Conservation (phyloP, 2,113 vertebrate species). For the Nothoprocta perdicaria region DNA sequence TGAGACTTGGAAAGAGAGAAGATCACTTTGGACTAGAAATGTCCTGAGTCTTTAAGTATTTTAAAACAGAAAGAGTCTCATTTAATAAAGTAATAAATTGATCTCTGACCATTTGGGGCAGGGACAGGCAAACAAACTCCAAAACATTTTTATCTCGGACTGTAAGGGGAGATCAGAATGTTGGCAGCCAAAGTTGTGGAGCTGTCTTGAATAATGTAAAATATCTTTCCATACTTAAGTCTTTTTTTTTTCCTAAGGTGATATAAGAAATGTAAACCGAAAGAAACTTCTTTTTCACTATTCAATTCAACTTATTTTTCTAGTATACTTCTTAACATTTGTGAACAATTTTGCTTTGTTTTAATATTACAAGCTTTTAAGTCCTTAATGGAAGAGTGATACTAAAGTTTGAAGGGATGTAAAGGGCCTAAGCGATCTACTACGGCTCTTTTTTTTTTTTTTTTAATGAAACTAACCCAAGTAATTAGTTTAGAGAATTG, state of each 20-base stretch:
- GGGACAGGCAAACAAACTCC: not conserved
- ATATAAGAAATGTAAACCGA: not conserved
- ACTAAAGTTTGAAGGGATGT: not conserved
- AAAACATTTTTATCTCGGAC: not conserved
- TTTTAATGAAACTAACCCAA: not conserved
- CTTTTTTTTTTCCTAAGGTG: too few relatives aligned
- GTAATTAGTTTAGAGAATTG: constrained; percentile 21
- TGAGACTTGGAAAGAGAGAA: not conserved
- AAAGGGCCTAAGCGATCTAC: not conserved
- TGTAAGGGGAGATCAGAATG: not conserved
- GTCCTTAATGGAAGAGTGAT: not conserved
- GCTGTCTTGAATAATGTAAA: not conserved
- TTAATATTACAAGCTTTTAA: not conserved
- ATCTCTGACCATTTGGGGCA: rapidly evolving
- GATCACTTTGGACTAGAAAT: not conserved
- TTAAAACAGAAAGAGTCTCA: not conserved
- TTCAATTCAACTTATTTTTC: not conserved
- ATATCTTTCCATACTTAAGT: not conserved
- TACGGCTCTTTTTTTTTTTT: rapidly evolving
- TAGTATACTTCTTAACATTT: not conserved
- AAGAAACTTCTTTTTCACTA: not conserved
- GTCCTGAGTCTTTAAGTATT: not conserved
- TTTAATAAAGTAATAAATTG: not conserved
- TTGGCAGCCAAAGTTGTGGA: not conserved
- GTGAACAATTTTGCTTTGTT: not conserved